These are phyloP conservation scores for Cheilosia scutellata DNA, from an alignment of 2,888 invertebrate species.

Conservation along the genomic window DNA sequence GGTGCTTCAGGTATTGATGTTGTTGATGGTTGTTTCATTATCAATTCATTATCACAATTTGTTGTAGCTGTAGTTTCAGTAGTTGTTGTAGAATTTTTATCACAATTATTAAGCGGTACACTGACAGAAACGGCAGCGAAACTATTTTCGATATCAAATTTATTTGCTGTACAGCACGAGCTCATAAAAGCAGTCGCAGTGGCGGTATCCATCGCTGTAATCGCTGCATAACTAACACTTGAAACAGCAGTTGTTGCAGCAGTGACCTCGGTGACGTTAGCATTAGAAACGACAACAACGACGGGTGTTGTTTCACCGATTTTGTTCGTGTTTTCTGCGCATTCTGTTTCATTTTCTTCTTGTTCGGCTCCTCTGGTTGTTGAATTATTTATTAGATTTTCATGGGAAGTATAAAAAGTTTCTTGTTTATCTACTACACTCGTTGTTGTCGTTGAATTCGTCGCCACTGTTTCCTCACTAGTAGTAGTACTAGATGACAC, in stretches of 20 bases:
- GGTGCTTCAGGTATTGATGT: conserved; percentile 64
- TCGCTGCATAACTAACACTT: conserved; percentile 60
- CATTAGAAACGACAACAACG: neutral
- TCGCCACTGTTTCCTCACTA: conserved; percentile 35
- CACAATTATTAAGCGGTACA: conserved; percentile 42
- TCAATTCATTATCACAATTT: conserved; percentile 66
- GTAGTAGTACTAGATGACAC: conserved; percentile 29
- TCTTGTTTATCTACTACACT: conserved; percentile 23
- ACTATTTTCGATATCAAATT: conserved; percentile 33
- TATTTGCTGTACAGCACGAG: conserved; percentile 49
- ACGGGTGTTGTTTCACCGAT: conserved; percentile 26
- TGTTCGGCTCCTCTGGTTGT: conserved; percentile 58
- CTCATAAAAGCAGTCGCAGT: conserved; percentile 65
- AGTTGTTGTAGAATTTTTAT: conserved; percentile 49
- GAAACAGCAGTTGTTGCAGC: conserved; percentile 22
- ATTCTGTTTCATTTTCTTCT: conserved; percentile 51
- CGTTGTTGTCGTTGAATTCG: conserved; percentile 45
- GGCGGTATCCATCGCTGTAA: conserved; percentile 61
- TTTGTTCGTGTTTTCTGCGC: conserved; percentile 30
- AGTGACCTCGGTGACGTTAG: conserved; percentile 13
- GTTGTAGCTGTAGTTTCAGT: conserved; percentile 49
- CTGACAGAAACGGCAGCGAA: neutral
- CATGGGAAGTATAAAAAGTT: conserved; percentile 62
- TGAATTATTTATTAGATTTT: conserved; percentile 79
- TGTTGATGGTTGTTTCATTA: conserved; percentile 49